Percentiles rank a stretch among this genome's conserved stretches.
These are phyloP conservation scores for Hermaeophaga mercurialis DNA, from an alignment of 2,888 invertebrate species.

Conservation along the genomic window DNA sequence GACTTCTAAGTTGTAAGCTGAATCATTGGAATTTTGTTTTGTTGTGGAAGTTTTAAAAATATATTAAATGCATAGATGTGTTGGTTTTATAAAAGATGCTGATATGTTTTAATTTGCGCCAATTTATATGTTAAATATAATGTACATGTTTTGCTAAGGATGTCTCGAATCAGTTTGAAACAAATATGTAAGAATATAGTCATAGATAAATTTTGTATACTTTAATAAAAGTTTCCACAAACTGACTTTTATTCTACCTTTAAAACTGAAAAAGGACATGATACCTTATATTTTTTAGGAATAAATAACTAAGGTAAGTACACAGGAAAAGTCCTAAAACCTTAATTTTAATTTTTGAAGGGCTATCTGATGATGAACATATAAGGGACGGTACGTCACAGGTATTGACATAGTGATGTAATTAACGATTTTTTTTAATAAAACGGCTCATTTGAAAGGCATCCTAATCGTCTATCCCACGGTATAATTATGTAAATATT, in stretches of 20 bases:
- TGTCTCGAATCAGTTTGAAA: slow-evolving; percentile 17
- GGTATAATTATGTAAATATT: too few species aligned
- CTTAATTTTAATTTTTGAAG: too few species aligned
- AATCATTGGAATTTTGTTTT: neutral
- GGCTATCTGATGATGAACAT: too few species aligned
- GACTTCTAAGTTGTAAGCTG: slow-evolving; percentile 19
- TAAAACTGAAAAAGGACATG: too few species aligned
- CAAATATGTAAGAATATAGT: slow-evolving; percentile 21
- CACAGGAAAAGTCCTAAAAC: too few species aligned
- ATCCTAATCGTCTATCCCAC: too few species aligned
- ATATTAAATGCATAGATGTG: slow-evolving; percentile 21
- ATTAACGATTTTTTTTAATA: too few species aligned
- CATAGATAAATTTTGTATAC: slow-evolving; percentile 27
- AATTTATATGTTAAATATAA: slow-evolving; percentile 21
- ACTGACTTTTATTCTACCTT: neutral
- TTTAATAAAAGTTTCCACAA: slow-evolving; percentile 27
- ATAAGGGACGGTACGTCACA: too few species aligned
- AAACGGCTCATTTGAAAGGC: too few species aligned
- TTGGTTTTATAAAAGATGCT: slow-evolving; percentile 20
- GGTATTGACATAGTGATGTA: too few species aligned
- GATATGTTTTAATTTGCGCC: slow-evolving; percentile 11
- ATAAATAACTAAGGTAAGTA: too few species aligned
- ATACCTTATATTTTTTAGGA: too few species aligned
- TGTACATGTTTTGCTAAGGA: slow-evolving; percentile 8
- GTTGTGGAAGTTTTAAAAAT: neutral